These are phyloP conservation scores for Cygnus atratus DNA, from an alignment of 2,113 vertebrate species.

Conservation along the genomic window DNA sequence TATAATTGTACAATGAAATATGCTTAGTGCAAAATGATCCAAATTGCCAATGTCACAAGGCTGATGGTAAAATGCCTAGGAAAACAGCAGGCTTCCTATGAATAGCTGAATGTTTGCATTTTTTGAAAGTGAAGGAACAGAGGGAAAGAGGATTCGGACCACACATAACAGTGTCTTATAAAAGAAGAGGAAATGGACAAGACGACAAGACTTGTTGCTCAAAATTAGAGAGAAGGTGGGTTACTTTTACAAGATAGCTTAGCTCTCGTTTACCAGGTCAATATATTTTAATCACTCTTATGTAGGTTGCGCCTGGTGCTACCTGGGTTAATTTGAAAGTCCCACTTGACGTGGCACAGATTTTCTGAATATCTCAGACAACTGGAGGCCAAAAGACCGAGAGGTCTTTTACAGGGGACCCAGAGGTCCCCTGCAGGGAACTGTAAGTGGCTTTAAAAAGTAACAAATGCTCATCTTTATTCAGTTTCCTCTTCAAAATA, in stretches of 20 bases:
- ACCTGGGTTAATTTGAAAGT: not conserved
- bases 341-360: not conserved
- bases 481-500: not conserved
- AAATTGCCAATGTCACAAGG: conserved; percentile 13
- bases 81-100: conserved; percentile 9
- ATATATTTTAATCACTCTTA: not conserved
- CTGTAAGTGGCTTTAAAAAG: not conserved
- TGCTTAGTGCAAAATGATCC: conserved; percentile 1
- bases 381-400: not conserved
- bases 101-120: not conserved
- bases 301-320: not conserved
- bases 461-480: not conserved
- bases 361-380: not conserved
- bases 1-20: conserved; percentile 22
- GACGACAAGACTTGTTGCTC: not conserved
- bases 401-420: not conserved
- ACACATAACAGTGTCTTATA: not conserved
- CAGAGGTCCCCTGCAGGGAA: not conserved
- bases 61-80: not conserved
- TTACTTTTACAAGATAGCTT: not conserved
- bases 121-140: not conserved
- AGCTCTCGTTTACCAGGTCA: not conserved
- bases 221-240: not conserved
- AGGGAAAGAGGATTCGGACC: not conserved
- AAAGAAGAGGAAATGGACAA: not conserved